These are phyloP conservation scores for Aleiodes sp. DNA, from an alignment of 1,140 invertebrate genomes.

Conservation along the genomic window DNA sequence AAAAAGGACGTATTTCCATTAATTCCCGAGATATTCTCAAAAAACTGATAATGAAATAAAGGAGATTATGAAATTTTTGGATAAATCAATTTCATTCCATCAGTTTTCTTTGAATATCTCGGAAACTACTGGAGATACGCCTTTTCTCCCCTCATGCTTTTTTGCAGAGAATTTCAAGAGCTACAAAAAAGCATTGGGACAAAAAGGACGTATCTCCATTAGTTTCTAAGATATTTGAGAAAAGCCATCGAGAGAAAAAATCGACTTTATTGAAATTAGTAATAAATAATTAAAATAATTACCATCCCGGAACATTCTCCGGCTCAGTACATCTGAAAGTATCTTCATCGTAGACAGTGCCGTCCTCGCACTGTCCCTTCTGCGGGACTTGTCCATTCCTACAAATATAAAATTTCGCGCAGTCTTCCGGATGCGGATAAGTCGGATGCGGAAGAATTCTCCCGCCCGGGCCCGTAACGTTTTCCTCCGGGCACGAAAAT, in stretches of 20 bases:
- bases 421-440: conserved; percentile 84
- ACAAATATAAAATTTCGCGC: conserved; percentile 87
- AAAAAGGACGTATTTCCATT: no score
- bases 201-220: no score
- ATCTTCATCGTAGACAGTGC: conserved; percentile 84
- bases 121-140: no score
- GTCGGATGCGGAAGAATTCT: conserved; percentile 80
- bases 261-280: neutral
- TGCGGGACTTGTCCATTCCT: conserved; percentile 80
- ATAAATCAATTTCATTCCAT: no score
- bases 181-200: no score
- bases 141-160: no score
- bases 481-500: conserved; percentile 80
- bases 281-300: conserved; percentile 42
- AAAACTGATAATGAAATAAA: no score
- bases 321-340: conserved; percentile 84
- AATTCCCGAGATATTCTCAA: no score
- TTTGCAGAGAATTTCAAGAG: no score
- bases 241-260: neutral
- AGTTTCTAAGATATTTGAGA: no score
- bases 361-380: conserved; percentile 78
- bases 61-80: no score
- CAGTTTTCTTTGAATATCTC: no score
- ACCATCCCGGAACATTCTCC: conserved; percentile 85
- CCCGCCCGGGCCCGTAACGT: conserved; percentile 75